phyloP scores from a whole-genome alignment of 2,888 invertebrate species.

The Drosophila stalkeri region DNA sequence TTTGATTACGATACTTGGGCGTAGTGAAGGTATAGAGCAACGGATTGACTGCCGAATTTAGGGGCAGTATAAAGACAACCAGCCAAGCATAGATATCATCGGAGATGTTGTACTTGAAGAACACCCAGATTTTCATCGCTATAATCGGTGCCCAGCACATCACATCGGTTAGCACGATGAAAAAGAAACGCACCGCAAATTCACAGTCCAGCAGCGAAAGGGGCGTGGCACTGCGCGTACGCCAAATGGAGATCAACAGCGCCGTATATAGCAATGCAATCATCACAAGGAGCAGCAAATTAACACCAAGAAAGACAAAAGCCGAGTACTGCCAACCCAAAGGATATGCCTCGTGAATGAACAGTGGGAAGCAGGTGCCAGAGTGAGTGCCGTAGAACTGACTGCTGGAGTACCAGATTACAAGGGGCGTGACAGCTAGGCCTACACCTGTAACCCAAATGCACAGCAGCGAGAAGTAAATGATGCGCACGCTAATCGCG shows the following conservation, averaged over 20 bases:
- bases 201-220: constrained; percentile 87
- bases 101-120: constrained; percentile 86
- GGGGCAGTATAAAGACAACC: constrained; percentile 88
- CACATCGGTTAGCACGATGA: constrained; percentile 90
- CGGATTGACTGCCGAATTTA: constrained; percentile 89
- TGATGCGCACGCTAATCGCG: constrained; percentile 86
- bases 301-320: constrained; percentile 89
- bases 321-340: constrained; percentile 91
- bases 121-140: constrained; percentile 87
- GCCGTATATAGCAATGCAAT: constrained; percentile 88
- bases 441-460: constrained; percentile 88
- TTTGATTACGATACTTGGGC: constrained; percentile 87
- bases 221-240: constrained; percentile 87
- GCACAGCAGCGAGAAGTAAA: constrained; percentile 86
- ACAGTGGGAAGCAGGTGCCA: constrained; percentile 90
- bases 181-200: constrained; percentile 88
- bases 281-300: constrained; percentile 87
- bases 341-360: constrained; percentile 89
- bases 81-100: constrained; percentile 89
- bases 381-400: constrained; percentile 88
- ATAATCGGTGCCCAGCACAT: constrained; percentile 90
- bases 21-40: constrained; percentile 89
- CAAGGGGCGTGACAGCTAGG: constrained; percentile 88
- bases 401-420: constrained; percentile 87
- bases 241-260: constrained; percentile 88